Percentiles rank a stretch among this genome's conserved stretches.
Conservation (phyloP, 1,140 invertebrate genomes). For the Hycleus cichorii region DNA sequence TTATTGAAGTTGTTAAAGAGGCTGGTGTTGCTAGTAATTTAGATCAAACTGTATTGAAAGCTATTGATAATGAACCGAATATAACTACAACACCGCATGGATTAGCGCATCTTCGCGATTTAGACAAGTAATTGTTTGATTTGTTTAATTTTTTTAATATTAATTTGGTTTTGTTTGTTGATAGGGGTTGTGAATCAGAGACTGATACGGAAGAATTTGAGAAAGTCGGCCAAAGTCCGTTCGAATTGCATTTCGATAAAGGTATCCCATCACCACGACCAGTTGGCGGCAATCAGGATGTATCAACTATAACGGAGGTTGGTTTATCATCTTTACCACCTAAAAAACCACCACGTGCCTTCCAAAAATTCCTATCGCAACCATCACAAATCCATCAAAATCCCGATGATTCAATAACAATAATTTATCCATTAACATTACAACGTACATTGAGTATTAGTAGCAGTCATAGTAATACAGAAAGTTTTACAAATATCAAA, state of each 20-base stretch:
- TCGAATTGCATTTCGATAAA: constrained; percentile 43
- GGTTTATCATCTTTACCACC: constrained; percentile 33
- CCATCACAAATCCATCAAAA: constrained; percentile 6
- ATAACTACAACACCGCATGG: constrained; percentile 26
- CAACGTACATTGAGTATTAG: constrained; percentile 31
- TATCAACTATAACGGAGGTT: constrained; percentile 41
- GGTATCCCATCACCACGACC: constrained; percentile 19
- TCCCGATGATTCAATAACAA: constrained; percentile 11
- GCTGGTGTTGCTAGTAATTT: constrained; percentile 39
- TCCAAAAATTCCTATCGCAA: constrained; percentile 25
- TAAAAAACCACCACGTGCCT: constrained; percentile 39
- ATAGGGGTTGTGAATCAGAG: constrained; percentile 67
- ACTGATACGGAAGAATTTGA: constrained; percentile 79
- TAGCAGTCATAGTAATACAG: constrained; percentile 30
- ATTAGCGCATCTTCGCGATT: constrained; percentile 35
- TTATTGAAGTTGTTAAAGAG: constrained; percentile 39
- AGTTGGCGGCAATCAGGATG: constrained; percentile 28
- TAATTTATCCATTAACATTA: constrained; percentile 1
- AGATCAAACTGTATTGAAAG: constrained; percentile 37
- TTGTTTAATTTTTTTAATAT: neutral
- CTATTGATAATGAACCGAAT: constrained; percentile 37
- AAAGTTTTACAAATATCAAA: constrained; percentile 38
- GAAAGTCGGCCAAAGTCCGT: constrained; percentile 58
- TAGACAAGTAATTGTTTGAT: constrained; percentile 35
- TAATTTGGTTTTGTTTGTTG: neutral